Evolutionary conservation across 2,888 invertebrate species (phyloP), one percentile per base, ranked within the genome.

Genomic region (Rapana venosa): DNA sequence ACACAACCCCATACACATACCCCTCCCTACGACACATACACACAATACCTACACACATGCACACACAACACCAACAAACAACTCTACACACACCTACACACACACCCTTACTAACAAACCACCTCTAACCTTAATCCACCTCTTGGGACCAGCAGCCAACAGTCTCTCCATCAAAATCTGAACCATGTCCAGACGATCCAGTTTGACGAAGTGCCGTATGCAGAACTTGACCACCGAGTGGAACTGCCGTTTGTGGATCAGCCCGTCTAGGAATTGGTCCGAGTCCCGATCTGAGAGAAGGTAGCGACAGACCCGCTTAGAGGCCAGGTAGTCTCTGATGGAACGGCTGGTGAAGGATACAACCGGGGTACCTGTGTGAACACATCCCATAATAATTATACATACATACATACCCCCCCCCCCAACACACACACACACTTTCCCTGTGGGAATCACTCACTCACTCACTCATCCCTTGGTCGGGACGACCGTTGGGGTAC

Each of bases 271-370:
- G 61, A 92, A 91, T 22, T 79, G 81, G 32, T 92, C 91, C 36
- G 90, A 90, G 81, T 92, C 91, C 15, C 90, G 88, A 88, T 91
- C 91, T 6, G 91, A 91, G 87, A 90, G 90, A 20, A 92, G 85
- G 61, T 91, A 92, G n/a, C 91, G 90, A 35, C 92, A 92, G 35
- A 92, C 91, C n/a, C 91, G 85, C 61, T 91, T 91, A 36, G 92
- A 91, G 13, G 92, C 92, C 61, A 92, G 89, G 89, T 90, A 92
- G 66, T 92, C 92, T 36, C 92, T 79, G 89, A 92, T 92, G 79
- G 92, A 91, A 11, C 92, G 90, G 58, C 91, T 90, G 4, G 92
- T 92, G 90, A 92, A 92, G 0, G 92, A 91, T 20, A 92, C 90
- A 20, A 91, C 90, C 0, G 88, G 74, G 13, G 56, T 86, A 8